phyloP scores from a whole-genome alignment of 2,113 vertebrate genomes.

The Heterocephalus glaber region DNA sequence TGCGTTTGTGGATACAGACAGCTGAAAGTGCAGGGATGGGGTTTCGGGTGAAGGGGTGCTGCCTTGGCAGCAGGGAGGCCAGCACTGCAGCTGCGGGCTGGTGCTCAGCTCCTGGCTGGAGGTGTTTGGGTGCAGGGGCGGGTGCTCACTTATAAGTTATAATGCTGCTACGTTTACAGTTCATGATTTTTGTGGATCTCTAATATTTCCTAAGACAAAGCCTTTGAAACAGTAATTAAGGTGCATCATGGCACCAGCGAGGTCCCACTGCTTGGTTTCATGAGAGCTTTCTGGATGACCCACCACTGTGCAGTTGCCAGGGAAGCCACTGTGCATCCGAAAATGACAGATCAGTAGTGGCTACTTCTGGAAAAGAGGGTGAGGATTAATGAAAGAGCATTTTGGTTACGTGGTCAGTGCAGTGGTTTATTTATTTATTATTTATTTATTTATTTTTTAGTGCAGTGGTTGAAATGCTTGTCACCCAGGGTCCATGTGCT shows the following conservation, averaged over 20 bases:
- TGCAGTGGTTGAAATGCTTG: background rate
- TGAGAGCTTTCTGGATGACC: background rate
- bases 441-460: too few relatives aligned
- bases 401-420: background rate
- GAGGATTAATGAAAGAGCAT: background rate
- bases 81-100: too few relatives aligned
- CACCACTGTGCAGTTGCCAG: background rate
- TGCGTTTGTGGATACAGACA: rapidly evolving
- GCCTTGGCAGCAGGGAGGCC: rapidly evolving
- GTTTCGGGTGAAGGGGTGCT: too few relatives aligned
- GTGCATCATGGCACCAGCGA: background rate
- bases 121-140: background rate
- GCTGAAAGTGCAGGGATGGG: background rate
- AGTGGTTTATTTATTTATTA: too few relatives aligned
- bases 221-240: background rate
- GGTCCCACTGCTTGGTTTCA: background rate
- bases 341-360: background rate
- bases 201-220: background rate
- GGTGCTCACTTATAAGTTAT: background rate
- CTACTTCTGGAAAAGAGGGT: background rate
- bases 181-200: background rate
- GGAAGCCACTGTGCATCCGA: too few relatives aligned
- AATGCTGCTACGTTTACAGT: background rate
- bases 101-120: rapidly evolving
- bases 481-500: background rate